phyloP scores from a whole-genome alignment of 2,113 vertebrate genomes.

The Antechinus flavipes region DNA sequence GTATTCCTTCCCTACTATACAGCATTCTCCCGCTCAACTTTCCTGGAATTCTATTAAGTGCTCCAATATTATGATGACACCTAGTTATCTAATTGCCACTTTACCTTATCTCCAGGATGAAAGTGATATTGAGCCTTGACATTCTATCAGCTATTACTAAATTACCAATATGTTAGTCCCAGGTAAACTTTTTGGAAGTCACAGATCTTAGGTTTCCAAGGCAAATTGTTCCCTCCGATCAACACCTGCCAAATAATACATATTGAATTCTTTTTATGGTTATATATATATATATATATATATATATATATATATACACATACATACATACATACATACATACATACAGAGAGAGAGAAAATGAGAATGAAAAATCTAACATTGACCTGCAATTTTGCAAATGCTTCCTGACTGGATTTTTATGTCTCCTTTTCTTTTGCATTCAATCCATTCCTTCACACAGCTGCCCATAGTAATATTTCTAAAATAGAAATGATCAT shows the following conservation, averaged over 20 bases:
- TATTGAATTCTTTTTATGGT: background rate
- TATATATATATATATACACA: too few species aligned
- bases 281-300: background rate
- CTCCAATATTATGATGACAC: conserved; percentile 21
- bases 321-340: too few species aligned
- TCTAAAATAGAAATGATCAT: background rate
- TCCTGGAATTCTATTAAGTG: background rate
- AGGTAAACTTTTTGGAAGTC: background rate
- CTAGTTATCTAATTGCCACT: background rate
- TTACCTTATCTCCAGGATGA: background rate
- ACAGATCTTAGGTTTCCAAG: background rate
- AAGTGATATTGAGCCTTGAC: background rate
- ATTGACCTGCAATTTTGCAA: background rate
- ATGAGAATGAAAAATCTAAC: background rate
- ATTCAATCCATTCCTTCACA: background rate
- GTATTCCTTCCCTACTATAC: background rate
- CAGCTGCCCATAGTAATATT: background rate
- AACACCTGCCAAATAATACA: background rate
- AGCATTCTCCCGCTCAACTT: background rate
- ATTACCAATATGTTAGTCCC: background rate
- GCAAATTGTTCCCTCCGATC: background rate
- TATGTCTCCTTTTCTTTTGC: background rate
- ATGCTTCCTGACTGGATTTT: background rate
- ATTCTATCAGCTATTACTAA: background rate
- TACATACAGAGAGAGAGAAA: too few species aligned